These are phyloP conservation scores for Ladona fulva DNA, from an alignment of 1,140 invertebrate genomes.

Conservation along the genomic window DNA sequence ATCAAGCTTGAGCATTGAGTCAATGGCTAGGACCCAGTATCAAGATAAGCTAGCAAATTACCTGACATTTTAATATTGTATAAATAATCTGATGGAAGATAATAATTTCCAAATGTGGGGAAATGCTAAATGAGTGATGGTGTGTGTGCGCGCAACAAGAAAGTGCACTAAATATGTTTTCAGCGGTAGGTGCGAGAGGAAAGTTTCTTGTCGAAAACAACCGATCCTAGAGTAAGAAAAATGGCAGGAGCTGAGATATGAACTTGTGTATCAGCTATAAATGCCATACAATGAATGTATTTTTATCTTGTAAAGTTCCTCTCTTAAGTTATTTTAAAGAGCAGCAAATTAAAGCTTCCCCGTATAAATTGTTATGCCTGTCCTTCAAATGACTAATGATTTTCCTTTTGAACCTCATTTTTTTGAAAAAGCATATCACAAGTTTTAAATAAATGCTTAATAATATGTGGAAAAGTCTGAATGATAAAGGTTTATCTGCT, in stretches of 20 bases:
- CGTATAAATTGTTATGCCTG: not conserved
- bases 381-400: not conserved
- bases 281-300: not conserved
- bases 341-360: slow-evolving; percentile 8
- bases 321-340: slow-evolving; percentile 10
- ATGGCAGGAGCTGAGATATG: not conserved
- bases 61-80: slow-evolving; percentile 2
- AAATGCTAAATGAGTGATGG: not conserved
- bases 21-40: not conserved
- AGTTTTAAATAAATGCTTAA: not conserved
- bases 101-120: slow-evolving; percentile 5
- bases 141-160: not conserved
- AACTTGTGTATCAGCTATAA: not conserved
- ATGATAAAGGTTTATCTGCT: not conserved
- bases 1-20: slow-evolving; percentile 1
- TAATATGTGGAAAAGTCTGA: not conserved
- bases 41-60: not conserved
- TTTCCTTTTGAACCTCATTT: not conserved
- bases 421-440: not conserved
- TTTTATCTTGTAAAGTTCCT: slow-evolving; percentile 10
- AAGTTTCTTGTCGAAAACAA: not conserved
- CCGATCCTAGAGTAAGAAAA: not conserved
- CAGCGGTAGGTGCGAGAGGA: not conserved
- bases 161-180: slow-evolving; percentile 1
- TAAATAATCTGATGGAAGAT: not conserved